Evolutionary conservation across 2,888 invertebrate genomes (phyloP), one percentile per base, ranked within the genome.

Genomic region (Harpagoxenus sublaevis): DNA sequence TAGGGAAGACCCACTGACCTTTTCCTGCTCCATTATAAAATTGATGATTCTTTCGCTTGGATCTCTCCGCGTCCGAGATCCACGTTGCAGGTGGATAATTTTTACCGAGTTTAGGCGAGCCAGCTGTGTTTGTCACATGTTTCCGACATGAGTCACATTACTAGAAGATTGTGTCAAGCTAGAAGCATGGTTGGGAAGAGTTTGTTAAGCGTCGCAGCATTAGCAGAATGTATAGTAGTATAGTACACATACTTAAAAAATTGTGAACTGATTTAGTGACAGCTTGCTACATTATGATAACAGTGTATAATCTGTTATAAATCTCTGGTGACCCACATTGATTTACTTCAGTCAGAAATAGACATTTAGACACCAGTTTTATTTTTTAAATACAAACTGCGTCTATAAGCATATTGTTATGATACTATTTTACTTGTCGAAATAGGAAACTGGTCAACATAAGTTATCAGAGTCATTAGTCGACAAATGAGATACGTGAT

Each of bases 51-150:
- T 12, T 3, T 28, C 42, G 12, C 48, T 39, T 18, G 31, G 10
- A n/a, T 48, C 23, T 23, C 23, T 23, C 9, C 12, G n/a, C 3
- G 9, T 70, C 23, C 9, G 10, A 28, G 31, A 74, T 81, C 35
- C 48, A 48, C 9, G 18, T 10, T 42, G 10, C 35, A 23, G 35
- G n/a, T 68, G 23, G n/a, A 31, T 53, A 70, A 68, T 45, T 66
- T 28, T 15, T 42, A 3, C 12, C 28, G 12, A 12, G 8, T 42
- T 42, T 53, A 63, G 18, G 6, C 53, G 28, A 55, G 31, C 55
- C 35, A 39, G 68, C 23, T 75, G 48, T 42, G 68, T 75, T 18
- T 75, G 68, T 75, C 66, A 75, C 45, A 57, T 31, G 62, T 42
- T n/a, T 45, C 12, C 28, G 3, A 66, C 6, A 60, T 60, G 42